Base-by-base conservation (phyloP, 2,888 invertebrate species). In the Allophyes oxyacanthae region DNA sequence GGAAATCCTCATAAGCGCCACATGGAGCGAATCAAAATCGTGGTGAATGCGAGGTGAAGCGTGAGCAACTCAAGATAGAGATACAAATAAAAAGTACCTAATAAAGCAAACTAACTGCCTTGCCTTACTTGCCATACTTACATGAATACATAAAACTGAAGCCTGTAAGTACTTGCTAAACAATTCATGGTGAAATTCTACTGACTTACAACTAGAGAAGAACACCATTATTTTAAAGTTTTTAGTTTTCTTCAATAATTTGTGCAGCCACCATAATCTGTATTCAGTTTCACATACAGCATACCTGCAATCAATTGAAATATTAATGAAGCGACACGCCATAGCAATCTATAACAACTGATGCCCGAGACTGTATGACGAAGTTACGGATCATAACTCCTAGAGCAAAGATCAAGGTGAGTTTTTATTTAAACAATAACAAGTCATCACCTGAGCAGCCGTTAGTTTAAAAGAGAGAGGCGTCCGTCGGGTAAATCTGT, bases 161-260 rank as follows among this genome's bases (percentile, higher is more conserved):
- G 98, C 90, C 89, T 98, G 97, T 72, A 99, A 98, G 86, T 98
- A 99, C 52, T 78, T 86, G 87, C 97, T 98, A 57, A 99, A 95
- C 43, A 99, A 95, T 83, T 99, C 98, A 85, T 98, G 95, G 87
- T 99, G 98, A 89, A 96, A 99, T 86, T 99, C 98, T 30, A 99
- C 99, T 9, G 99, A 97, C 95, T 98, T 97, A 88, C 99, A 99
- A 4, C 99, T 98, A 51, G 98, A 99, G 92, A 99, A 98, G 91
- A 99, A 99, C 0, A 99, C 99, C 96, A 99, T 97, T 45, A 98
- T 97, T 94, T 98, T 98, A 94, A 97, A 98, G 89, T 97, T 97
- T 46, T 96, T 95, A 78, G 99, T 99, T 90, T 98, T 99, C 91
- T 98, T 99, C 52, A 99, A 92, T 86, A 99, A 98, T 48, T 99